Evolutionary conservation across 2,113 vertebrate species (phyloP), one percentile per base, ranked within the genome.

Genomic region (Silurus asotus): DNA sequence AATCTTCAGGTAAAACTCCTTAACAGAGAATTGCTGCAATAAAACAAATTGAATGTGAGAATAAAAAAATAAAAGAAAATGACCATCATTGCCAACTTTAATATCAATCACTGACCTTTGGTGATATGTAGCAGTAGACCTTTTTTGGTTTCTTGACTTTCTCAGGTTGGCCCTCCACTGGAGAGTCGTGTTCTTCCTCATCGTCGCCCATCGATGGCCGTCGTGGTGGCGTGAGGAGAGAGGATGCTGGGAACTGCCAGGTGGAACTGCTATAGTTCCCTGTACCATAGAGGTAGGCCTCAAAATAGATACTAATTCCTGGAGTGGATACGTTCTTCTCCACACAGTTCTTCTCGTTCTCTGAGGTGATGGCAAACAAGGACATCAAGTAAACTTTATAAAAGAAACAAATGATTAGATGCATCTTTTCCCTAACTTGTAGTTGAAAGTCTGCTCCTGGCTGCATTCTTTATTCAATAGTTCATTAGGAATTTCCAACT

Each of bases 131-230:
- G 92, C 98, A 99, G 91, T 99, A 99, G 84, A 99, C 98, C 92
- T 99, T 99, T 96, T 99, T 99, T 84, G 97, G 97, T 94, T 99
- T 99, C 95, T 99, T 99, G 92, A 99, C 94, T 91, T 98, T 99
- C 93, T 99, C 98, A 84, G 11, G 95, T 93, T 83, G 96, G 92
- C 93, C 96, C 91, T 97, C 97, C 83, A 96, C 96, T 70, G 97
- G 96, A 79, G 96, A 96, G 93, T 98, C 97, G 2, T 94, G 94
- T 82, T 96, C 95, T 65, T 98, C 98, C 82, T 98, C 97, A 56
- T 98, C 97, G 19, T 96, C 92, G 17, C 95, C 95, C 82, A 95
- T 96, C 75, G 97, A 99, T 82, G 96, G 96, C 88, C 96, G 96
- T 90, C 96, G 95, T 92, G 96, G 97, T 51, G 96, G 96, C 56